phyloP scores from a whole-genome alignment of 1,140 invertebrate species.

The Ceratina calcarata region DNA sequence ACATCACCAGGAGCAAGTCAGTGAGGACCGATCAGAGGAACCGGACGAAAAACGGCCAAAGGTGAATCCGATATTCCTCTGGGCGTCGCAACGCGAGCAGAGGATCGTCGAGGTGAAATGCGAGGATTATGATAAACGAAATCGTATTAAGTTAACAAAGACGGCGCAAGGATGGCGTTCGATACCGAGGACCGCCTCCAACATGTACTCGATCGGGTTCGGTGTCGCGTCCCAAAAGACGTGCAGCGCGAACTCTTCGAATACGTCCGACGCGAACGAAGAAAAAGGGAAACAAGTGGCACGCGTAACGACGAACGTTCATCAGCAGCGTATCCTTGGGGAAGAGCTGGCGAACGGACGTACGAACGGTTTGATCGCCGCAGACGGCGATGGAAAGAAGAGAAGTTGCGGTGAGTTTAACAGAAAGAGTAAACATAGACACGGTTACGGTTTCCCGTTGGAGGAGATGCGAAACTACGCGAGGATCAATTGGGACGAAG shows the following conservation, averaged over 20 bases:
- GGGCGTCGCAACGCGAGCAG: conserved; percentile 89
- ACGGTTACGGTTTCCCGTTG: conserved; percentile 56
- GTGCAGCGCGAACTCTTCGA: conserved; percentile 17
- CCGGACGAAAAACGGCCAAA: conserved; percentile 79
- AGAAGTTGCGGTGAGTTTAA: conserved; percentile 51
- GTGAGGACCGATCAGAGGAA: conserved; percentile 35
- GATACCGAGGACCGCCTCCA: conserved; percentile 87
- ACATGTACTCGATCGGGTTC: conserved; percentile 76
- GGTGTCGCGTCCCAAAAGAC: conserved; percentile 18
- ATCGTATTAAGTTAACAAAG: conserved; percentile 89
- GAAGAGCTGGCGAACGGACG: conserved; percentile 46
- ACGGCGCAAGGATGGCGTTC: conserved; percentile 90
- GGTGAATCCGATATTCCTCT: conserved; percentile 90
- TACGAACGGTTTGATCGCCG: conserved; percentile 48
- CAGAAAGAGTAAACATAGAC: conserved; percentile 47
- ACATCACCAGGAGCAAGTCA: conserved; percentile 47
- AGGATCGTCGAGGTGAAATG: conserved; percentile 90
- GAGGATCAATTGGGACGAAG: conserved; percentile 63
- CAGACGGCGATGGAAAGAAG: conserved; percentile 31
- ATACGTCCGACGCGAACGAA: conserved; percentile 23
- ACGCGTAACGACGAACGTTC: conserved; percentile 41
- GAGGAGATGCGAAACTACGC: conserved; percentile 47
- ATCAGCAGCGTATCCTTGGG: conserved; percentile 21
- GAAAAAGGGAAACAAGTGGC: conserved; percentile 21
- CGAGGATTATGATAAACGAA: conserved; percentile 91